A percentile compares a stretch with the other conserved stretches of the same genome.
Evolutionary conservation across 1,140 invertebrate genomes (phyloP).

Genomic region (Drusus annulatus): DNA sequence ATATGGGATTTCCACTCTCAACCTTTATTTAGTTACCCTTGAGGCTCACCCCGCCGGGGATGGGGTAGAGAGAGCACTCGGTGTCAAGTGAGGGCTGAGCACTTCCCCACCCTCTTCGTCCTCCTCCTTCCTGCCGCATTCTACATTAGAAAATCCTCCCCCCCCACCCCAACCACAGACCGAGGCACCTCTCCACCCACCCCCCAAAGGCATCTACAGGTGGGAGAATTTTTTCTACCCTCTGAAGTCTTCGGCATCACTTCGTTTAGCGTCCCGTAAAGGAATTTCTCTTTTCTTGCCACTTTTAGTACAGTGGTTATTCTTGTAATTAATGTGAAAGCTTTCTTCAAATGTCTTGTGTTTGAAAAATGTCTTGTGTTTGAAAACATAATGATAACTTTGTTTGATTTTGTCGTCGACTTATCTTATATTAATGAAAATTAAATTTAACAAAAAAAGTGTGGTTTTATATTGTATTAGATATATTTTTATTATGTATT

Average conservation of each 20-base stretch:
- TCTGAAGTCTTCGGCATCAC: background rate
- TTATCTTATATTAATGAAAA: too few relatives aligned
- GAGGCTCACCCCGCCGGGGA: background rate
- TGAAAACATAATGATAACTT: too few relatives aligned
- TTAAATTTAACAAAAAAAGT: too few relatives aligned
- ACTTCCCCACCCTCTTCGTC: background rate
- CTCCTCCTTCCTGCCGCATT: background rate
- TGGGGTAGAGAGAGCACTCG: constrained; percentile 22
- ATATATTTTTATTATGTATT: too few relatives aligned
- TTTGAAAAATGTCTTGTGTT: too few relatives aligned
- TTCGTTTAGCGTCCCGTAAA: constrained; percentile 9
- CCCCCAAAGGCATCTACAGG: constrained; percentile 18
- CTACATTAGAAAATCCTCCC: background rate
- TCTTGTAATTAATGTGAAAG: too few relatives aligned
- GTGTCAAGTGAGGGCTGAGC: constrained; percentile 37
- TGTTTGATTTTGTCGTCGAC: too few relatives aligned
- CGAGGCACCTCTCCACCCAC: background rate
- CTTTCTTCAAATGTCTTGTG: too few relatives aligned
- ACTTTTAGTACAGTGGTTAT: too few relatives aligned
- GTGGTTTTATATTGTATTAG: too few relatives aligned
- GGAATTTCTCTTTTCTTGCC: background rate
- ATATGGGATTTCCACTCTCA: background rate
- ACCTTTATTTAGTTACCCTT: constrained; percentile 22
- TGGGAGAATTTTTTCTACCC: constrained; percentile 26
- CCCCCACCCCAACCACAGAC: too few relatives aligned